Percentiles rank a stretch among this genome's conserved stretches.
These are phyloP conservation scores for Mythimna pallens DNA, from an alignment of 2,888 invertebrate species.

Conservation along the genomic window DNA sequence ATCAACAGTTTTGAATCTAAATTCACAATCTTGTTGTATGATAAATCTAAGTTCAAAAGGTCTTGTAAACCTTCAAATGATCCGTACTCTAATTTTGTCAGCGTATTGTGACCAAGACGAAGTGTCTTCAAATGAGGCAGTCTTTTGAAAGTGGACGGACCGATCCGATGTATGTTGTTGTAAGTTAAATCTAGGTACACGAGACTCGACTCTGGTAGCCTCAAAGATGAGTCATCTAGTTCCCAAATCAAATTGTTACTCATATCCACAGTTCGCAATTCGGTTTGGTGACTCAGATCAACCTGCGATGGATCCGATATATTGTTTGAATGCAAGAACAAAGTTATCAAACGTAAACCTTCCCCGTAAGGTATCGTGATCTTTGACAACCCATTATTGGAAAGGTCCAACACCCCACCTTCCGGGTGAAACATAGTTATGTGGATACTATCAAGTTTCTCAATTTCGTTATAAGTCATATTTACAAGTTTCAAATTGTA, in stretches of 20 bases:
- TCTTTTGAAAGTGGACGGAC: constrained; percentile 77
- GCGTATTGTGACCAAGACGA: constrained; percentile 76
- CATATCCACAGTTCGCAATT: constrained; percentile 76
- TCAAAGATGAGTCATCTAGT: constrained; percentile 75
- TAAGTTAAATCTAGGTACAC: constrained; percentile 76
- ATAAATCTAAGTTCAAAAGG: constrained; percentile 73
- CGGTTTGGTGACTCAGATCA: constrained; percentile 74
- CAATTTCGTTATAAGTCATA: constrained; percentile 79
- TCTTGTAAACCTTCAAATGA: constrained; percentile 76
- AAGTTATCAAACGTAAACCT: constrained; percentile 72
- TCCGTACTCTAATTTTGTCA: constrained; percentile 78
- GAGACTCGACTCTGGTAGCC: constrained; percentile 73
- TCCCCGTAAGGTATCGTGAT: constrained; percentile 77
- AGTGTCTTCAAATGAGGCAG: constrained; percentile 75
- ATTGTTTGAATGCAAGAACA: constrained; percentile 79
- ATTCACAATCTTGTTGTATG: constrained; percentile 73
- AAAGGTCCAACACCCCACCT: constrained; percentile 83
- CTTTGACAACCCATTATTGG: constrained; percentile 78
- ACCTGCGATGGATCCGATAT: constrained; percentile 76
- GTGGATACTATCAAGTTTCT: constrained; percentile 72
- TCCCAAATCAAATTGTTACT: constrained; percentile 76
- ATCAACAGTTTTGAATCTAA: constrained; percentile 81
- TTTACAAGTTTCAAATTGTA: constrained; percentile 79
- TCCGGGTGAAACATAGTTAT: constrained; percentile 79
- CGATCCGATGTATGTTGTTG: constrained; percentile 76